Evolutionary conservation across 2,888 invertebrate species (phyloP), one percentile per base, ranked within the genome.

Genomic region (Parascotia fuliginaria): DNA sequence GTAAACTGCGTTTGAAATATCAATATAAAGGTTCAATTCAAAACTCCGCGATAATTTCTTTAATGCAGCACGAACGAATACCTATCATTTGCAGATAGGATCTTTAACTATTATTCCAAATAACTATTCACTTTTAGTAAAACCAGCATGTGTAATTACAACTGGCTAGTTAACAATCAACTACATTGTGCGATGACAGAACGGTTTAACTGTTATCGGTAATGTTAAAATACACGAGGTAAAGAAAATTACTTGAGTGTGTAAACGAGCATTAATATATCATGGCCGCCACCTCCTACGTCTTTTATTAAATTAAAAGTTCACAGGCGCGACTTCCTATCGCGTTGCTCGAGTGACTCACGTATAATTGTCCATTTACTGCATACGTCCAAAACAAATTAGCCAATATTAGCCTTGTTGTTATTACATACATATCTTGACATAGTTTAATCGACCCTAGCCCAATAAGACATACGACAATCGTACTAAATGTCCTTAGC

Each of bases 231-330:
- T 48, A 52, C 24, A 22, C 40, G 32, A 45, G 38, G 14, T 41
- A 42, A 42, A 49, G 46, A 42, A 63, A 63, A 51, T 66, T 57
- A 45, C 39, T 28, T 7, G 31, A 41, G 47, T 42, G 51, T 42
- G 32, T 49, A 42, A 61, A 62, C 52, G 39, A 53, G 39, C 11
- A 24, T 46, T 64, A 51, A 58, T 58, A 50, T 52, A 58, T 52
- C 46, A 50, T 42, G 33, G 29, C 39, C 37, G 29, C 36, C n/a
- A 24, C 9, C 56, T 42, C 68, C 60, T 36, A 63, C 65, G 14
- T 28, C 39, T 40, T 54, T 61, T 55, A 64, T 64, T 58, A 48
- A 60, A 63, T 73, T 66, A 61, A 55, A 58, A 58, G 43, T 51
- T 33, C 24, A 28, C 44, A 27, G 12, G 24, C 31, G 28, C 29